Evolutionary conservation across 2,888 invertebrate genomes (phyloP), one percentile per base, ranked within the genome.

Genomic region (Melangyna quadrimaculata): DNA sequence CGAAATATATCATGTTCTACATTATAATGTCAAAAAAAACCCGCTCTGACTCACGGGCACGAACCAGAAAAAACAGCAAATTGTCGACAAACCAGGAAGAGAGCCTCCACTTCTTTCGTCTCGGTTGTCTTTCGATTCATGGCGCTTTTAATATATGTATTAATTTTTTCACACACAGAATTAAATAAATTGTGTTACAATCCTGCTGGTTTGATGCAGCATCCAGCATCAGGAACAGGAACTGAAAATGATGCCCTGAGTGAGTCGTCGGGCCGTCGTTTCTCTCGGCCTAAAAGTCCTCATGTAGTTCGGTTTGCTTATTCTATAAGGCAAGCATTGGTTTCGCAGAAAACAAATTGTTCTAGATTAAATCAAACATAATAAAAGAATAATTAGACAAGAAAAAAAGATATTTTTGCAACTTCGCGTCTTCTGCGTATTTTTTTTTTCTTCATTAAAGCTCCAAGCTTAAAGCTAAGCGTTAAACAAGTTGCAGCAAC

Each of bases 81-180:
- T 14, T 14, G 22, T n/a, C 37, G 14, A 37, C 59, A 59, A 59
- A 59, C 59, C 59, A 59, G 59, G 59, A 59, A 59, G 37, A 59
- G 12, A 27, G 57, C 9, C 12, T 7, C 22, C 24, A 2, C 7
- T 22, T 40, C 61, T 43, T 43, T 27, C 61, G 61, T 43, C 61
- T 40, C 43, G 12, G 6, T n/a, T 43, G 24, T 27, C 27, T 43
- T 27, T 61, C n/a, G 10, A 43, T 63, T 27, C 61, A 40, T 43
- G 73, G 83, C 78, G 69, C 73, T 67, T 72, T 71, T 80, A 75
- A 80, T 84, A 75, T 80, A 80, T 84, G 72, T 80, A 69, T 79
- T 84, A 75, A 84, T 84, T 84, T 84, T 80, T 84, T 84, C 80
- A 51, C 75, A 51, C 75, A 61, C 35, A 74, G 40, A 43, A 43